Evolutionary conservation across 2,888 invertebrate genomes (phyloP).

Genomic region (Endotricha flammealis): DNA sequence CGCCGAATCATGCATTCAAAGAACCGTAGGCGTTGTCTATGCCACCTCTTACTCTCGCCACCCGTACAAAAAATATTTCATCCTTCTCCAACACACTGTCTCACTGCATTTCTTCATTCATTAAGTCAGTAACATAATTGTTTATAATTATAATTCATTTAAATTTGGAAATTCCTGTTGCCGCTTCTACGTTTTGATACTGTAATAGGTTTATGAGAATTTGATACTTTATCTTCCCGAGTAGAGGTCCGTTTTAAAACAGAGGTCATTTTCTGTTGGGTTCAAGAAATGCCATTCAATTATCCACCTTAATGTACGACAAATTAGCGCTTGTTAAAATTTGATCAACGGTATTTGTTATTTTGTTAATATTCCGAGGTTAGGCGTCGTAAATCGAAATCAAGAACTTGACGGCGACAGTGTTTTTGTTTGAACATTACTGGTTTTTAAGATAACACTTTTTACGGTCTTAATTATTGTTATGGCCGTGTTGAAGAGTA

Average conservation of each 20-base stretch:
- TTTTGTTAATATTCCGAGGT: conserved; percentile 30
- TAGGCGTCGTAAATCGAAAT: conserved; percentile 54
- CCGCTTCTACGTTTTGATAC: conserved; percentile 53
- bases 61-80: conserved; percentile 23
- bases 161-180: conserved; percentile 51
- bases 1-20: conserved; percentile 70
- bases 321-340: conserved; percentile 11
- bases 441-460: conserved; percentile 63
- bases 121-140: conserved; percentile 68
- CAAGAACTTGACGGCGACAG: conserved; percentile 52
- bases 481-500: conserved; percentile 49
- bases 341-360: conserved; percentile 17
- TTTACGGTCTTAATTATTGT: conserved; percentile 68
- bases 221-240: conserved; percentile 57
- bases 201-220: conserved; percentile 58
- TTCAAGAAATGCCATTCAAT: conserved; percentile 7
- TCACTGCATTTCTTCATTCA: conserved; percentile 57
- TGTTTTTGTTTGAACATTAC: conserved; percentile 68
- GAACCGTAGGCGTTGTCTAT: conserved; percentile 70
- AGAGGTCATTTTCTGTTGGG: conserved; percentile 12
- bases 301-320: conserved; percentile 14
- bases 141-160: conserved; percentile 74
- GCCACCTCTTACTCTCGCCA: conserved; percentile 50
- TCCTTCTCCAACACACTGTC: conserved; percentile 43
- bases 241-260: conserved; percentile 22